Conservation (phyloP, 2,797 vertebrate species). For the Zalophus californianus region DNA sequence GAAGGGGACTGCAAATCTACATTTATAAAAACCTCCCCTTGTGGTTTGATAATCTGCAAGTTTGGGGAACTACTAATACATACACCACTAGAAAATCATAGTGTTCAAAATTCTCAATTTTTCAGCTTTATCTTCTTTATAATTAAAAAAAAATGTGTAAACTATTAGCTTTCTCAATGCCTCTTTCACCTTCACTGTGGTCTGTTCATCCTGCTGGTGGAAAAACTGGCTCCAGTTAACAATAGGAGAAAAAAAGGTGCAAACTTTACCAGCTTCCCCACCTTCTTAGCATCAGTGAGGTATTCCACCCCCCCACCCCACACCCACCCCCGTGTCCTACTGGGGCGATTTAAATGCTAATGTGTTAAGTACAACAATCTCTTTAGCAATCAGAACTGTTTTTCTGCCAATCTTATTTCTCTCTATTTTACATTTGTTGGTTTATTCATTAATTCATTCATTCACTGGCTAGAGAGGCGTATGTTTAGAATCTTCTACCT, state of each 20-base stretch:
- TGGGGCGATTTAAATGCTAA: conserved; percentile 75
- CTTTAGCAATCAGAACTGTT: not conserved
- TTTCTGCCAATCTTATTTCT: conserved; percentile 16
- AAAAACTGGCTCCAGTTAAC: not conserved
- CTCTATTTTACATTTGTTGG: not conserved
- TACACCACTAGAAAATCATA: fast-evolving
- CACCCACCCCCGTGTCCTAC: not conserved
- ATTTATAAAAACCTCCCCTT: not conserved
- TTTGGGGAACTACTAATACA: not conserved
- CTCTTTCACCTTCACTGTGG: not conserved
- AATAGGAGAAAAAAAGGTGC: conserved; percentile 26
- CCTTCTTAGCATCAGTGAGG: not conserved
- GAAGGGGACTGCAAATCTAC: not conserved
- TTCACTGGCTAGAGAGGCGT: not conserved
- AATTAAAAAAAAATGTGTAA: not conserved
- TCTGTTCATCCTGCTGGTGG: not conserved
- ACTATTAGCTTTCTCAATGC: not conserved
- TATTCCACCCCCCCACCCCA: not conserved
- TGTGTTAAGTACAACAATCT: not conserved
- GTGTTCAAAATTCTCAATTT: too few relatives aligned
- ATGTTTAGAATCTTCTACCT: conserved; percentile 52
- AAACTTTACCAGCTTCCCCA: not conserved
- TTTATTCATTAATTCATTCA: not conserved
- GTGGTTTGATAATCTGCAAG: not conserved
- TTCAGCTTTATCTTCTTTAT: not conserved